phyloP scores from a whole-genome alignment of 2,113 vertebrate species.

The Ondatra zibethicus region DNA sequence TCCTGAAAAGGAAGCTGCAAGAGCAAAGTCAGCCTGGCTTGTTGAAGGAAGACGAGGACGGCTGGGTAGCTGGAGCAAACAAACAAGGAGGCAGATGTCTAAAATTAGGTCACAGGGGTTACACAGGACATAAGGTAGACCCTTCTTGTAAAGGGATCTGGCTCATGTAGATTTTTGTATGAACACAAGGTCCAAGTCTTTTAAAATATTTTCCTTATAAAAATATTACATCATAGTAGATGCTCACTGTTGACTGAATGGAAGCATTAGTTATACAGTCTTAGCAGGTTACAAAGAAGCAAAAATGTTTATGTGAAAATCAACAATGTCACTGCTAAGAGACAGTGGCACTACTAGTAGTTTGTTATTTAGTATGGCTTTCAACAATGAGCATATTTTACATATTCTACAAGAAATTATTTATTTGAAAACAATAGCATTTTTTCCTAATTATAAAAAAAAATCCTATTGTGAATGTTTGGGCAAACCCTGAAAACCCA shows the following conservation, averaged over 20 bases:
- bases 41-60: not conserved
- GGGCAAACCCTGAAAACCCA: conserved; percentile 23
- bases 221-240: conserved; percentile 47
- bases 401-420: not conserved
- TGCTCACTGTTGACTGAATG: not conserved
- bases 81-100: not conserved
- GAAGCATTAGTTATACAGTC: conserved; percentile 44
- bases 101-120: not conserved
- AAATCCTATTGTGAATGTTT: not conserved
- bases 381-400: conserved; percentile 43
- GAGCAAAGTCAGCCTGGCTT: not conserved
- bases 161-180: not conserved
- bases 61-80: not conserved
- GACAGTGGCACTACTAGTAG: not conserved
- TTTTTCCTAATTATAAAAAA: conserved; percentile 37
- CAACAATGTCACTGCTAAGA: not conserved
- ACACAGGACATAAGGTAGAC: not conserved
- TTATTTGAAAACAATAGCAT: conserved; percentile 52
- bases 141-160: not conserved
- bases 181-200: not conserved
- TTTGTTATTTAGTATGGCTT: conserved; percentile 13
- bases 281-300: conserved; percentile 3
- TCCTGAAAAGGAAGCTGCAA: not conserved
- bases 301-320: conserved; percentile 8
- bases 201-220: conserved; percentile 14